A percentile compares a stretch with the other conserved stretches of the same genome.
Conservation (phyloP, 2,113 vertebrate species). For the Marmota monax region DNA sequence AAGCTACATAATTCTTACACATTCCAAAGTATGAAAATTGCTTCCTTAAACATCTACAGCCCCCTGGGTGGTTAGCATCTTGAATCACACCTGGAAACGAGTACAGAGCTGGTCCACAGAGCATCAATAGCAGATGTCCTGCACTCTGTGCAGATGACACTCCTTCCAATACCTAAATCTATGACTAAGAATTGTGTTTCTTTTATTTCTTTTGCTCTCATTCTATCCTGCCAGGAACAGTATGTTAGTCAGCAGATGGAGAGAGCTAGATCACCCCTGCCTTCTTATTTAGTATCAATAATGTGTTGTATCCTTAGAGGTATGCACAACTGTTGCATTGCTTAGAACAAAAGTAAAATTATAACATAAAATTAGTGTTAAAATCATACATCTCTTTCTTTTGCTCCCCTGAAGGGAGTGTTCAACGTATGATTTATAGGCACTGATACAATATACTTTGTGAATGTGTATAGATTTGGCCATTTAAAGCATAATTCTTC, state of each 20-base stretch:
- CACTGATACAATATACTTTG: constrained; percentile 39
- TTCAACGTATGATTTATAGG: constrained; percentile 57
- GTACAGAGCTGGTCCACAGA: background rate
- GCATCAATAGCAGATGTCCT: constrained; percentile 24
- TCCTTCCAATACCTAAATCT: background rate
- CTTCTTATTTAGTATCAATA: constrained; percentile 62
- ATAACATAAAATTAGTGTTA: constrained; percentile 4
- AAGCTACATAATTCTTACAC: background rate
- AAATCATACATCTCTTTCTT: background rate
- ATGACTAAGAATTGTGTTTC: constrained; percentile 6
- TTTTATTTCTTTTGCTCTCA: constrained; percentile 44
- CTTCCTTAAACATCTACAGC: constrained; percentile 4
- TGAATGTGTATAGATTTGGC: constrained; percentile 54
- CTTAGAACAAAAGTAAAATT: constrained; percentile 50
- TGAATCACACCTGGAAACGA: constrained; percentile 63
- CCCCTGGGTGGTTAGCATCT: constrained; percentile 29
- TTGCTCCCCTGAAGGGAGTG: background rate
- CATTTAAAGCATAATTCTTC: constrained; percentile 36
- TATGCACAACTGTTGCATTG: constrained; percentile 10
- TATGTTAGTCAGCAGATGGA: constrained; percentile 43
- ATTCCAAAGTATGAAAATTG: background rate
- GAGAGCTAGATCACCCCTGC: background rate
- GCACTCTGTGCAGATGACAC: background rate
- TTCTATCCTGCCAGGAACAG: constrained; percentile 4
- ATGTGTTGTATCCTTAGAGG: constrained; percentile 4